Evolutionary conservation across 2,797 vertebrate genomes (phyloP).

Genomic region (Numenius phaeopus): DNA sequence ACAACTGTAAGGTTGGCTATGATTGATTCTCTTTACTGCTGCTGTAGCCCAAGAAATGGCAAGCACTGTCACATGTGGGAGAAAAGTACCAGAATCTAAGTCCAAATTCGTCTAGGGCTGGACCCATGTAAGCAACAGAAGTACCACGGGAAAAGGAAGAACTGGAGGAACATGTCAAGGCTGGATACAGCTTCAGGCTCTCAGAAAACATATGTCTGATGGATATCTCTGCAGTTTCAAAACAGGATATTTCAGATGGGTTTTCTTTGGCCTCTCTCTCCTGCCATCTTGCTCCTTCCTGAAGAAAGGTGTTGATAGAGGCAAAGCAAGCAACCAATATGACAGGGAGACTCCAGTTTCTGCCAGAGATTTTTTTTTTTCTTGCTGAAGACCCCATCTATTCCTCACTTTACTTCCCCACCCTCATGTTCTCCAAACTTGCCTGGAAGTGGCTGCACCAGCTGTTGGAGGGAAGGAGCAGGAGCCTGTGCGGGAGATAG

Average conservation of each 20-base stretch:
- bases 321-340: neutral
- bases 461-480: neutral
- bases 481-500: neutral
- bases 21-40: neutral
- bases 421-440: neutral
- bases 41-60: neutral
- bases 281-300: neutral
- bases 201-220: neutral
- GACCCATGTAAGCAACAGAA: neutral
- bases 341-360: neutral
- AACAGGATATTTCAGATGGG: neutral
- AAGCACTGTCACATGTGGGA: neutral
- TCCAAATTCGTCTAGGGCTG: neutral
- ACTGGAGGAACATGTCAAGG: neutral
- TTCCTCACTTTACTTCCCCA: neutral
- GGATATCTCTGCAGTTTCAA: neutral
- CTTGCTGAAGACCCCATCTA: neutral
- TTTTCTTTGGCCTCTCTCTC: neutral
- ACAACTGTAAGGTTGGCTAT: neutral
- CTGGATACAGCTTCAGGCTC: neutral
- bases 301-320: neutral
- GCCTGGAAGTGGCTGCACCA: conserved; percentile 27
- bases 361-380: neutral
- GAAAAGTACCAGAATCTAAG: neutral
- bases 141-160: neutral